Conservation (phyloP, 2,797 vertebrate genomes). For the Halcyon chelicuti region DNA sequence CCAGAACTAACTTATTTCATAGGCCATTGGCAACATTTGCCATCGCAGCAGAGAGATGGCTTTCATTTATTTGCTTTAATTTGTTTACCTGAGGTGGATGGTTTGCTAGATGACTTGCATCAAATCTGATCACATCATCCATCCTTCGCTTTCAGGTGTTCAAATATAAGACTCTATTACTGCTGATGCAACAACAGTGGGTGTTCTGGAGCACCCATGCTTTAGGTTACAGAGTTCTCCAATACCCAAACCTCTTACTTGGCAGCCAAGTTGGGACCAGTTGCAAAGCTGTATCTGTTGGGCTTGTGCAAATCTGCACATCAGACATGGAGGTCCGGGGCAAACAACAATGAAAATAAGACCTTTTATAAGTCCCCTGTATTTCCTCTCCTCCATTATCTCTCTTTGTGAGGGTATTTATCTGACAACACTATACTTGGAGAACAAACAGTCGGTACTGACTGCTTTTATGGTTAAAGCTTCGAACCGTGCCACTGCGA, state of each 20-base stretch:
- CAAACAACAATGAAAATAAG: background rate
- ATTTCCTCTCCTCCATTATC: background rate
- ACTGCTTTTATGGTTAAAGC: background rate
- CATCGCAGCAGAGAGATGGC: background rate
- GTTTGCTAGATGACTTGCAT: background rate
- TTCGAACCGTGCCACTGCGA: background rate
- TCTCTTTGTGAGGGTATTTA: background rate
- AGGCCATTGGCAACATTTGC: constrained; percentile 7
- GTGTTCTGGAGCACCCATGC: background rate
- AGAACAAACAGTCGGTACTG: background rate
- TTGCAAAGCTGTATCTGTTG: background rate
- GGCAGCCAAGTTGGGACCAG: background rate
- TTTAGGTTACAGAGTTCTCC: background rate
- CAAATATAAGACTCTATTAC: background rate
- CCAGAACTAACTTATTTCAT: constrained; percentile 57
- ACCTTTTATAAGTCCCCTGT: background rate
- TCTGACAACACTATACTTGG: background rate
- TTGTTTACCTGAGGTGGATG: constrained; percentile 4
- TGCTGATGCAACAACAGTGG: background rate
- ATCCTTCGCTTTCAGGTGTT: constrained; percentile 3
- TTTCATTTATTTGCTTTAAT: constrained; percentile 32
- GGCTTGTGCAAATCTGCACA: background rate
- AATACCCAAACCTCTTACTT: background rate
- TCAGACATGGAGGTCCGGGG: background rate
- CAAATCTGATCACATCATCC: constrained; percentile 9